Evolutionary conservation across 2,113 vertebrate species (phyloP).

Genomic region (Triplophysa rosa): DNA sequence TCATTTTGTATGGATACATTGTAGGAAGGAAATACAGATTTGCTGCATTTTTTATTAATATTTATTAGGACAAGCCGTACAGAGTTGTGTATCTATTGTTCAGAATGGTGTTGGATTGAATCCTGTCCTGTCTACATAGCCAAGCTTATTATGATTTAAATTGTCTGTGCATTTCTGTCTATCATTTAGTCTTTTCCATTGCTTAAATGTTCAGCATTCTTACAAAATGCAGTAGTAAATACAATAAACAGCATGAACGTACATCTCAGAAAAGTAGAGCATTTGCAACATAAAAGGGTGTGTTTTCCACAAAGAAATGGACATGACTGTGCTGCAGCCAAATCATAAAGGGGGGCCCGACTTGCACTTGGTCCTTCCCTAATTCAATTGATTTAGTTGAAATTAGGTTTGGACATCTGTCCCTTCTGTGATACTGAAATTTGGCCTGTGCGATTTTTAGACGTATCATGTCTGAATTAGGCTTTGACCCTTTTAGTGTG

Average conservation of each 20-base stretch:
- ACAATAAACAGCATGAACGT: neutral
- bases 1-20: neutral
- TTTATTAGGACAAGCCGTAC: neutral
- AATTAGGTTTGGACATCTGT: constrained; percentile 37
- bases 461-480: neutral
- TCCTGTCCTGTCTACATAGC: neutral
- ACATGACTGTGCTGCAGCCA: neutral
- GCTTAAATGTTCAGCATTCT: too few species aligned
- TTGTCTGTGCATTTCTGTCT: too few species aligned
- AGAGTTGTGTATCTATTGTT: neutral
- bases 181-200: too few species aligned
- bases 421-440: constrained; percentile 18
- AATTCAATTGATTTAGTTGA: constrained; percentile 31
- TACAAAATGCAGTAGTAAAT: too few species aligned
- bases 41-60: neutral
- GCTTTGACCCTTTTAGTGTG: neutral
- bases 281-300: neutral
- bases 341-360: neutral
- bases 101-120: too few species aligned
- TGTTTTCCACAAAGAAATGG: too few species aligned
- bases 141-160: neutral
- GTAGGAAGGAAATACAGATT: neutral
- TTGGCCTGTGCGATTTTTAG: constrained; percentile 2
- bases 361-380: neutral
- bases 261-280: neutral